phyloP scores from a whole-genome alignment of 2,888 invertebrate genomes.

The Caenorhabditis imperialis region DNA sequence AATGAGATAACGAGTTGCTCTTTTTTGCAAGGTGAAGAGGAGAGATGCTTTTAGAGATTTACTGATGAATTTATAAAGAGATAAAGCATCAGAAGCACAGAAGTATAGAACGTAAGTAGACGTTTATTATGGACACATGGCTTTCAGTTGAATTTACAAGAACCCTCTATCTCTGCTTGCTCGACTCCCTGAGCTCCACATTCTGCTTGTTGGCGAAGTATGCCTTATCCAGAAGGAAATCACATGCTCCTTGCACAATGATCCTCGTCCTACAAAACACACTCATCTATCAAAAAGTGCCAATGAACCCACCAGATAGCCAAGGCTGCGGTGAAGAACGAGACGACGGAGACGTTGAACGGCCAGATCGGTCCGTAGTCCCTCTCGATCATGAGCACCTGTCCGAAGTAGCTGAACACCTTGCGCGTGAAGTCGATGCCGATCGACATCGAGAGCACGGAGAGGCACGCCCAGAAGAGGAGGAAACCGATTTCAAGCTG shows the following conservation, averaged over 20 bases:
- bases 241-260: conserved; percentile 72
- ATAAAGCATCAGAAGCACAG: too few species aligned
- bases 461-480: conserved; percentile 66
- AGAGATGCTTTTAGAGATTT: too few species aligned
- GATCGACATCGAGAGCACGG: conserved; percentile 74
- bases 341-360: conserved; percentile 74
- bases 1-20: neutral
- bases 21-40: too few species aligned
- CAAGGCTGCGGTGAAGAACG: conserved; percentile 75
- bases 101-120: too few species aligned
- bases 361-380: conserved; percentile 78
- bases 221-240: conserved; percentile 74
- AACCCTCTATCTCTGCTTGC: conserved; percentile 36
- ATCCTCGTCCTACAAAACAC: conserved; percentile 63
- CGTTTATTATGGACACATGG: too few species aligned
- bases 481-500: conserved; percentile 69
- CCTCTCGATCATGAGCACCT: conserved; percentile 67
- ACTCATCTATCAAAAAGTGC: neutral
- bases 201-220: conserved; percentile 64
- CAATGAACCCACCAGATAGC: conserved; percentile 70
- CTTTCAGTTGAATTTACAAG: neutral
- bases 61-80: too few species aligned
- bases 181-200: conserved; percentile 47
- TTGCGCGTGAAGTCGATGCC: conserved; percentile 72
- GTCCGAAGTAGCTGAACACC: conserved; percentile 64